These are phyloP conservation scores for Ellobius talpinus DNA, from an alignment of 2,113 vertebrate species.

Conservation along the genomic window DNA sequence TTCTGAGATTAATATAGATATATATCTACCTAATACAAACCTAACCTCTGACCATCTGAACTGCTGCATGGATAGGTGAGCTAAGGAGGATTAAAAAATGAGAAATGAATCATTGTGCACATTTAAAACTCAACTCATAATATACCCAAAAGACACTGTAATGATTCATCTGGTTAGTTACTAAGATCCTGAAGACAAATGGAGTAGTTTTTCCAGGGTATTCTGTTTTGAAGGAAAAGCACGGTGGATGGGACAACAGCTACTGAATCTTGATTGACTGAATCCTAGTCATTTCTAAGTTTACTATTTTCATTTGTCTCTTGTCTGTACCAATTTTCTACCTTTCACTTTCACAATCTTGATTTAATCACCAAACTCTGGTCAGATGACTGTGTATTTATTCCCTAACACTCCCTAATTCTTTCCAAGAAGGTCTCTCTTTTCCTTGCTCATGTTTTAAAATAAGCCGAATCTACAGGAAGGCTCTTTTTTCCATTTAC, in stretches of 20 bases:
- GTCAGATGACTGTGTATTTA: background rate
- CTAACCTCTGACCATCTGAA: background rate
- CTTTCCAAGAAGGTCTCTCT: background rate
- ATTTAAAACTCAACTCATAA: background rate
- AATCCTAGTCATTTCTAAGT: background rate
- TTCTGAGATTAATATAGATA: background rate
- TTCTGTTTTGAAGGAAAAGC: background rate
- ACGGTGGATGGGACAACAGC: background rate
- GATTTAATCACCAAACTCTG: background rate
- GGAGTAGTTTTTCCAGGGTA: too few species aligned
- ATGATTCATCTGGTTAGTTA: background rate
- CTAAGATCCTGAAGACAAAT: background rate
- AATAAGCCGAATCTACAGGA: background rate
- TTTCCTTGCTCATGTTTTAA: background rate
- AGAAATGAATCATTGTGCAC: background rate
- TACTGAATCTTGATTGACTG: background rate
- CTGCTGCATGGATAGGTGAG: background rate
- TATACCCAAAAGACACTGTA: background rate
- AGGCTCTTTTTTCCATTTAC: background rate
- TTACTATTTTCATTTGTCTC: background rate
- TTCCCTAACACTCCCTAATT: slow-evolving; percentile 1
- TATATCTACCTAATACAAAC: background rate
- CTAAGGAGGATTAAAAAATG: background rate
- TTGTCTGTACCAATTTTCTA: background rate
- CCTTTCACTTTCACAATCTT: background rate